Evolutionary conservation across 2,888 invertebrate species (phyloP), one percentile per base, ranked within the genome.

Genomic region (Seira ritae): DNA sequence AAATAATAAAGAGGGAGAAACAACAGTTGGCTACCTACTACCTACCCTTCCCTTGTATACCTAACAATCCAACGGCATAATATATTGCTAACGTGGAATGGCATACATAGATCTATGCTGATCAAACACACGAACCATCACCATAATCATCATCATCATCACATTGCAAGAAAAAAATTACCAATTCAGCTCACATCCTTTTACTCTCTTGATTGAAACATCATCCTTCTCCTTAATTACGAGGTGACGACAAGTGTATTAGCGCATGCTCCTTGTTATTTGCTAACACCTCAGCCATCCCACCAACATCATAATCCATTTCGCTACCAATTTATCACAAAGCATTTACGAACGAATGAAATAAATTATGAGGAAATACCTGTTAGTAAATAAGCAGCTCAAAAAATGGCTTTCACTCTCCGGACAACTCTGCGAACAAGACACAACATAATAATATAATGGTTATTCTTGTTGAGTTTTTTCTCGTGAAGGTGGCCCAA

Each of bases 161-260:
- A 8, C 31, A 31, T 31, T 31, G 31, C 31, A 67, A 37, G 68
- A 81, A 76, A 77, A 78, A 62, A 19, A 86, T 87, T 87, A 87
- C 69, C 22, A 76, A 87, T 87, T 86, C 87, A 80, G 75, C 84
- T 87, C 87, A 87, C 84, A 86, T 84, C 77, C 76, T 76, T 75
- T 68, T 15, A 37, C 68, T 76, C 37, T 80, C 85, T 87, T 87
- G 86, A 87, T 87, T 87, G 86, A 87, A 86, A 87, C 83, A 85
- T 85, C 81, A 85, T 84, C 80, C 65, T 70, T 60, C 37, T 46
- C 60, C 69, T 73, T 87, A 85, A 87, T 87, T 85, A 84, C 82
- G 82, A 77, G 77, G 72, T 82, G 77, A 76, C 20, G 82, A 82
- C 82, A 82, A 76, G 80, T 73, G 71, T 65, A 76, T 79, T 79